phyloP scores from a whole-genome alignment of 53 echinoderm and acorn worm species.

The Luidia sarsii region DNA sequence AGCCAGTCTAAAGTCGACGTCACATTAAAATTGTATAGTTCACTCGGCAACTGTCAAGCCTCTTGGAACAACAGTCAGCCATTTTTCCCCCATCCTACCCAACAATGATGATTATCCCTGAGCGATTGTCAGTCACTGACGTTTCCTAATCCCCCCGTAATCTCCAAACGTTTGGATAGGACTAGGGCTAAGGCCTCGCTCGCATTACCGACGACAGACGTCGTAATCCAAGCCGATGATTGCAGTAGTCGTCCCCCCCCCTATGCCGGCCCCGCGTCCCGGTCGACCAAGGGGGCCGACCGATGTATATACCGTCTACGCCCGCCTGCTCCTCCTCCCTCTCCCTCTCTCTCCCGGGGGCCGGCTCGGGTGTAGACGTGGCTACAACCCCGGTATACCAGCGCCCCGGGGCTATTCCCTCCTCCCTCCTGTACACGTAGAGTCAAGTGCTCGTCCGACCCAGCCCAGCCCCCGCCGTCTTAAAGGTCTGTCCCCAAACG shows the following conservation, averaged over 20 bases:
- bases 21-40: no score
- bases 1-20: no score
- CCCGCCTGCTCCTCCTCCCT: not conserved
- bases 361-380: conserved; percentile 25
- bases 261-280: not conserved
- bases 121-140: conserved; percentile 16
- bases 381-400: no score
- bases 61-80: not conserved
- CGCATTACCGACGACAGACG: conserved; percentile 43
- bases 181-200: conserved; percentile 30
- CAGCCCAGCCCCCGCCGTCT: no score
- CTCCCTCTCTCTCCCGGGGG: conserved; percentile 8
- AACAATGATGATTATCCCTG: conserved; percentile 29
- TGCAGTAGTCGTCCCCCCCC: conserved; percentile 1
- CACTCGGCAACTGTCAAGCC: conserved; percentile 8
- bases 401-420: not conserved
- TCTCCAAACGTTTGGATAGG: conserved; percentile 56
- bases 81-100: not conserved
- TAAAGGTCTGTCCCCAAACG: no score
- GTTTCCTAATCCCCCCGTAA: conserved; percentile 34
- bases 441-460: not conserved
- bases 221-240: conserved; percentile 51
- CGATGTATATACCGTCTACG: not conserved
- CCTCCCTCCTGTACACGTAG: no score
- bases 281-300: not conserved